Base-by-base conservation (phyloP, 2,797 vertebrate species). In the Rallus crepitans region DNA sequence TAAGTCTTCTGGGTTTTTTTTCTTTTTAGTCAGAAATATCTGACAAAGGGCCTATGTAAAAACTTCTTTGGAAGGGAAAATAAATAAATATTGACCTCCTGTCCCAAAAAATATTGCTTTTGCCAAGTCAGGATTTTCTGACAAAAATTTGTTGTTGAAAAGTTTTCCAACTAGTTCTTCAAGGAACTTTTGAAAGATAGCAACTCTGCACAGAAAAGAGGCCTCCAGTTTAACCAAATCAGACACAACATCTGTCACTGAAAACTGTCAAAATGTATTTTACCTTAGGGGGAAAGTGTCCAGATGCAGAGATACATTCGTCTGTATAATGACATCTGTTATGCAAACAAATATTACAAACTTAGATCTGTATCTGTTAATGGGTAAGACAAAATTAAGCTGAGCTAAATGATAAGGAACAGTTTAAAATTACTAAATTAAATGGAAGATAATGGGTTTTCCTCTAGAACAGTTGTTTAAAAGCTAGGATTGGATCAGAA, bases 341-440 rank as follows among this genome's bases (percentile, higher is more conserved):
- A 63, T 16, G 45, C n/a, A 85, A 85, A 80, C 25, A 23, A 42
- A 6, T 37, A 82, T 65, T 78, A 40, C 24, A 78, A 72, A 57
- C 23, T 45, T 70, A 80, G 42, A 73, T 92, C 37, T 75, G 12
- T 64, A 92, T 91, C 68, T 89, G 15, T 56, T 80, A 80, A 75
- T 50, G 31, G 4, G 6, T 13, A 89, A 87, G 4, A 60, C 4
- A 87, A 85, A 94, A 77, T 73, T 61, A 82, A 57, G 14, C 45
- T 89, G 53, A 90, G 75, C 17, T 30, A 39, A 77, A 69, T 2
- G 47, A 79, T 87, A 77, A 93, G 40, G 25, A 75, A 73, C 5
- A 56, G n/a, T n/a, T 82, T 40, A 73, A 92, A 64, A 93, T 77
- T 77, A 31, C 15, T 85, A 77, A 70, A 92, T 76, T 94, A 72